Evolutionary conservation across 2,888 invertebrate genomes (phyloP), one percentile per base, ranked within the genome.

Genomic region (Celastrina argiolus): DNA sequence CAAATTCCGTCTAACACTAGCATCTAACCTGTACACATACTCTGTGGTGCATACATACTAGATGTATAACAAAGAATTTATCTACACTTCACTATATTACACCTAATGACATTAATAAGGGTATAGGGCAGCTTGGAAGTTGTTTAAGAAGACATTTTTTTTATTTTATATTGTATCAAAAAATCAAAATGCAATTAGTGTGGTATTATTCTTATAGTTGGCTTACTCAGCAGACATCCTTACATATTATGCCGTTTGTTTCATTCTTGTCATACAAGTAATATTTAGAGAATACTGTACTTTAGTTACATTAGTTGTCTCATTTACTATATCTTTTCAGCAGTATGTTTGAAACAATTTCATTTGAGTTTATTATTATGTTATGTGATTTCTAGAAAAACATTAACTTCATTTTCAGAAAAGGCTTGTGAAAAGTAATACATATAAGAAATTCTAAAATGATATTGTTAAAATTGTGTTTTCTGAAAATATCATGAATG

Each of bases 21-120:
- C 39, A 36, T 22, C 39, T 79, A 78, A 68, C 77, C 76, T 81
- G 79, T 82, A 82, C 81, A 81, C 76, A 74, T 66, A 68, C 56
- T 64, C 67, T 63, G 42, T 58, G 70, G 75, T 76, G 75, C 74
- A 77, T 77, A 74, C 74, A 70, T 71, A 74, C 73, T 74, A 74
- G 71, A 72, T 74, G 66, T 67, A 70, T 73, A 76, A 76, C 76
- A 74, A 74, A 69, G 69, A 72, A 71, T 74, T 75, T 75, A 76
- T 76, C 76, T 78, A 78, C 75, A 77, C 73, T 73, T 68, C 68
- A 69, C 72, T 74, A 72, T 73, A 67, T 68, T 70, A 70, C 56
- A 71, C 65, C 69, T 69, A 69, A 69, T 66, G 31, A 66, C 42
- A 42, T 61, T 66, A 45, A 42, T 39, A 36, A 56, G 59, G 10